Evolutionary conservation across 2,113 vertebrate species (phyloP).

Genomic region (Fukomys damarensis): DNA sequence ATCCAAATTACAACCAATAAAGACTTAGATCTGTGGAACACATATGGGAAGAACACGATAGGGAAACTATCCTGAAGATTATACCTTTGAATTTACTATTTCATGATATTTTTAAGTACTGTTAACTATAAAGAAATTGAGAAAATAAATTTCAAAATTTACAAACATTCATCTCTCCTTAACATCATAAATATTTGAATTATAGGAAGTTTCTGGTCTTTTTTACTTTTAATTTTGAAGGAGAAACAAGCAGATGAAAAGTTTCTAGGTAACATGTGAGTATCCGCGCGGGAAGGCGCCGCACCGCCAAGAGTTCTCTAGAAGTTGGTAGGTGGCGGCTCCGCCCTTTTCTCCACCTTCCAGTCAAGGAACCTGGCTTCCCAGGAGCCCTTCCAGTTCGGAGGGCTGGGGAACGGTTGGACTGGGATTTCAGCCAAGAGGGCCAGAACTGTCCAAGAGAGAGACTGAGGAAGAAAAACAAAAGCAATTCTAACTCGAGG

Average conservation of each 20-base stretch:
- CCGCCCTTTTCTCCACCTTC: neutral
- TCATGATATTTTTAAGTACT: neutral
- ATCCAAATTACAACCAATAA: neutral
- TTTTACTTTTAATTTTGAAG: neutral
- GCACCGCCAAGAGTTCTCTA: rapidly evolving
- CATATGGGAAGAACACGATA: neutral
- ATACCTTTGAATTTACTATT: neutral
- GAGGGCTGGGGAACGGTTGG: too few species aligned
- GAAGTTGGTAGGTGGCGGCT: neutral
- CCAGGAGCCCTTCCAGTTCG: neutral
- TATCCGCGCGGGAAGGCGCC: rapidly evolving
- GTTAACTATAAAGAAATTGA: neutral
- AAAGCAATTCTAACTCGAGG: neutral
- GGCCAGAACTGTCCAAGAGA: neutral
- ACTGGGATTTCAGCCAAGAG: neutral
- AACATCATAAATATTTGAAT: neutral
- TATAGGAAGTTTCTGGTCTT: neutral
- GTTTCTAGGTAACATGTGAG: rapidly evolving
- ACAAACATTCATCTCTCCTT: neutral
- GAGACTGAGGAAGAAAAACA: neutral
- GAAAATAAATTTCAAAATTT: neutral
- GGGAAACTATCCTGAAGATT: neutral
- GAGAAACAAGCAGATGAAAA: neutral
- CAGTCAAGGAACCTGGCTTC: too few species aligned
- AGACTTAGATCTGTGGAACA: neutral